These are phyloP conservation scores for Paguma larvata DNA, from an alignment of 2,797 vertebrate species.

Conservation along the genomic window DNA sequence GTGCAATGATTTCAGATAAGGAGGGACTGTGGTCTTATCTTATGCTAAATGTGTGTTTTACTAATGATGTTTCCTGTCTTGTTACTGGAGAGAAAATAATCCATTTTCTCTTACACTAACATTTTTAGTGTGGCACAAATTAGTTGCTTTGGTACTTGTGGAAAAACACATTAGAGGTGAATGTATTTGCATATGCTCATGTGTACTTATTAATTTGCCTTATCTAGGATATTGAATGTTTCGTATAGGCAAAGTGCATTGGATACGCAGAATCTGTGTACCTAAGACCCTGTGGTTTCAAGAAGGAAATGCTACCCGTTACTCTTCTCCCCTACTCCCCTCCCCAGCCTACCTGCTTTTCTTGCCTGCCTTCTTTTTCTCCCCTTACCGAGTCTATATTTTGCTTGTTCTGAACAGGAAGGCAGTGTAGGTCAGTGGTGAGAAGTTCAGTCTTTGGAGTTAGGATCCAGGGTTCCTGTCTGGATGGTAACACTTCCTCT, in stretches of 20 bases:
- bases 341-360: background rate
- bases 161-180: background rate
- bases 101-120: background rate
- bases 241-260: background rate
- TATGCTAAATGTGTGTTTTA: slow-evolving; percentile 25
- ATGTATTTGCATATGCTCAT: background rate
- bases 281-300: background rate
- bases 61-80: slow-evolving; percentile 38
- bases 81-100: slow-evolving; percentile 51
- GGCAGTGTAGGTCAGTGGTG: background rate
- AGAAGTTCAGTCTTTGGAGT: background rate
- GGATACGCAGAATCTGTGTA: background rate
- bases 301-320: background rate
- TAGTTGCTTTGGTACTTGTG: slow-evolving; percentile 27
- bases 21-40: slow-evolving; percentile 31
- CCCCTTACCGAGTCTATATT: background rate
- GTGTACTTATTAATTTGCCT: background rate
- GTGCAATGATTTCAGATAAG: slow-evolving; percentile 18
- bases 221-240: background rate
- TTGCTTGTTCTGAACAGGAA: background rate
- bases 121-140: background rate
- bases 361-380: background rate
- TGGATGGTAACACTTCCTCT: background rate
- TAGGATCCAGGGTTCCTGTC: background rate
- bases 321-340: fast-evolving